Percentiles rank a stretch among this genome's conserved stretches.
Conservation (phyloP, 2,888 invertebrate species). For the Steinernema carpocapsae region DNA sequence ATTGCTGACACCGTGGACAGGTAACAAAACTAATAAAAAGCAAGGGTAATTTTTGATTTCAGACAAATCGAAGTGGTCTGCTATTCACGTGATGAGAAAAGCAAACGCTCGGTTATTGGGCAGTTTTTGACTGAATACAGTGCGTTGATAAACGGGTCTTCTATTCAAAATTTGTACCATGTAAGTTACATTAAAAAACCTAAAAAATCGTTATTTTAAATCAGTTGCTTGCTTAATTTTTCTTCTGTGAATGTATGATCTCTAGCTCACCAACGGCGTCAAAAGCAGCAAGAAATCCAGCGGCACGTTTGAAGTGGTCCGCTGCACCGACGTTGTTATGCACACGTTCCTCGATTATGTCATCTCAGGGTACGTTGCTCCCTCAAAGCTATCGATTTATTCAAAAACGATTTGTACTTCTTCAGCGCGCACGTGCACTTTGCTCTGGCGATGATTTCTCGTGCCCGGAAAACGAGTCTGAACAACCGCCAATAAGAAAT, state of each 20-base stretch:
- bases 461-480: slow-evolving; percentile 51
- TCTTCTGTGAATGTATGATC: slow-evolving; percentile 43
- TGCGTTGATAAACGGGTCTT: slow-evolving; percentile 39
- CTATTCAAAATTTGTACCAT: slow-evolving; percentile 46
- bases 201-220: too few relatives aligned
- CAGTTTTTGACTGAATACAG: slow-evolving; percentile 45
- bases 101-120: slow-evolving; percentile 40
- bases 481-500: slow-evolving; percentile 44
- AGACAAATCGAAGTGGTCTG: slow-evolving; percentile 44
- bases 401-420: slow-evolving; percentile 36
- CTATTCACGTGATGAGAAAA: slow-evolving; percentile 47
- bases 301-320: slow-evolving; percentile 62
- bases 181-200: slow-evolving; percentile 46
- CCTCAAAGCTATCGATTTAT: slow-evolving; percentile 30
- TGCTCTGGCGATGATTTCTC: slow-evolving; percentile 60
- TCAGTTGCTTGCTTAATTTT: too few relatives aligned
- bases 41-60: slow-evolving; percentile 13
- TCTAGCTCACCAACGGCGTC: neutral
- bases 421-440: slow-evolving; percentile 53
- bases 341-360: slow-evolving; percentile 65
- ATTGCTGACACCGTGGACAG: slow-evolving; percentile 43
- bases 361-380: slow-evolving; percentile 43
- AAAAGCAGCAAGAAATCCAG: slow-evolving; percentile 46
- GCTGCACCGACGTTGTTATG: slow-evolving; percentile 62
- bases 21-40: slow-evolving; percentile 3